These are phyloP conservation scores for Dolichotis patagonum DNA, from an alignment of 2,113 vertebrate species.

Conservation along the genomic window DNA sequence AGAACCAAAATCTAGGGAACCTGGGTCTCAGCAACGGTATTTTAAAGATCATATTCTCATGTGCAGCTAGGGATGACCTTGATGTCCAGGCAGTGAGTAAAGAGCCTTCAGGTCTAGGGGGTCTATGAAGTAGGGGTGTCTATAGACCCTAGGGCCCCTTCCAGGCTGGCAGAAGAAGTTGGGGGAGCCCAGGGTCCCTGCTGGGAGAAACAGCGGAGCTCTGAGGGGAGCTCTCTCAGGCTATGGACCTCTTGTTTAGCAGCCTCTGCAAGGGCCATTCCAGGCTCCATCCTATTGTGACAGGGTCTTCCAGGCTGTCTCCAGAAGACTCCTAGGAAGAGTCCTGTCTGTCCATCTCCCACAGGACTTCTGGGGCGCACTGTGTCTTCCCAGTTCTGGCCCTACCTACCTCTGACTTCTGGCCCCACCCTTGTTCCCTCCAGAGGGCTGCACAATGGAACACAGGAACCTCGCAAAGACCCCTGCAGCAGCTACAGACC, in stretches of 20 bases:
- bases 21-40: not conserved
- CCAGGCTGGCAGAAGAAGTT: not conserved
- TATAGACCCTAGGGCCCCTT: not conserved
- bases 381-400: not conserved
- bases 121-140: not conserved
- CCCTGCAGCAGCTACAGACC: not conserved
- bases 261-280: not conserved
- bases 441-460: not conserved
- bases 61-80: not conserved
- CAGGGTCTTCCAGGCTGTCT: not conserved
- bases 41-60: not conserved
- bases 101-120: not conserved
- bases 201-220: not conserved
- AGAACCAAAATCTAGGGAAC: too few relatives aligned
- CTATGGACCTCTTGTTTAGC: not conserved
- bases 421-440: not conserved
- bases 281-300: fast-evolving
- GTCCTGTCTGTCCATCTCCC: not conserved
- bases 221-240: too few relatives aligned
- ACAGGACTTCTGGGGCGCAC: not conserved
- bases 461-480: not conserved
- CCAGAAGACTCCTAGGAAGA: not conserved
- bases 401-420: not conserved
- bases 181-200: not conserved
- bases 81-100: not conserved